A percentile compares a stretch with the other conserved stretches of the same genome.
phyloP scores from a whole-genome alignment of 2,888 invertebrate species.

The Rapana venosa region DNA sequence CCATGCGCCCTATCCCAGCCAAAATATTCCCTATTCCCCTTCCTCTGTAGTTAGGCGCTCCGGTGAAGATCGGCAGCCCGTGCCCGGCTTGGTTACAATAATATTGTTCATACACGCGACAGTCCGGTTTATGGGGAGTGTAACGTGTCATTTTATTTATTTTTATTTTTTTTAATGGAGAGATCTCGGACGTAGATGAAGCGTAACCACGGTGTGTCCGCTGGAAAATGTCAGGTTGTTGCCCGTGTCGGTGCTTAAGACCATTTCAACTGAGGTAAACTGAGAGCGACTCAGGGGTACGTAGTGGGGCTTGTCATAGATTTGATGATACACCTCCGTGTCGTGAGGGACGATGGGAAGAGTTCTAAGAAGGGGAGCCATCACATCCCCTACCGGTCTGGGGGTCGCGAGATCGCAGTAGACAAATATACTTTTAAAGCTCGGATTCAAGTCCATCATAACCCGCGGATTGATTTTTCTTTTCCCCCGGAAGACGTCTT shows the following conservation, averaged over 20 bases:
- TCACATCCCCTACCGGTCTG: not conserved
- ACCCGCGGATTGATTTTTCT: not conserved
- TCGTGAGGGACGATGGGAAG: not conserved
- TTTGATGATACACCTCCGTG: not conserved
- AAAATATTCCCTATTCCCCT: not conserved
- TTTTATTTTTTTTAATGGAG: too few species aligned
- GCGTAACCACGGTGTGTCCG: not conserved
- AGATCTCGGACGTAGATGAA: not conserved
- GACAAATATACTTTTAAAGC: not conserved
- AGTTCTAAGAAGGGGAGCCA: not conserved
- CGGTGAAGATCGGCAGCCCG: not conserved
- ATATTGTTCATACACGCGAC: not conserved
- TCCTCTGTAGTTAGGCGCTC: not conserved
- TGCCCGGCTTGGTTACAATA: not conserved
- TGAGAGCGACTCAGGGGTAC: not conserved
- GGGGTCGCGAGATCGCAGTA: not conserved
- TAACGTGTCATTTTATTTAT: not conserved
- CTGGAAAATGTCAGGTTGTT: not conserved
- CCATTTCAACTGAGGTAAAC: not conserved
- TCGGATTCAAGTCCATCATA: not conserved
- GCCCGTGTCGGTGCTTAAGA: not conserved
- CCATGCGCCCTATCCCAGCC: not conserved
- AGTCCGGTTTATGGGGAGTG: not conserved
- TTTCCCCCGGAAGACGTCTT: not conserved
- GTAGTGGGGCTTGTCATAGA: constrained; percentile 14